Evolutionary conservation across 2,888 invertebrate genomes (phyloP), one percentile per base, ranked within the genome.

Genomic region (Spicauda simplicius): DNA sequence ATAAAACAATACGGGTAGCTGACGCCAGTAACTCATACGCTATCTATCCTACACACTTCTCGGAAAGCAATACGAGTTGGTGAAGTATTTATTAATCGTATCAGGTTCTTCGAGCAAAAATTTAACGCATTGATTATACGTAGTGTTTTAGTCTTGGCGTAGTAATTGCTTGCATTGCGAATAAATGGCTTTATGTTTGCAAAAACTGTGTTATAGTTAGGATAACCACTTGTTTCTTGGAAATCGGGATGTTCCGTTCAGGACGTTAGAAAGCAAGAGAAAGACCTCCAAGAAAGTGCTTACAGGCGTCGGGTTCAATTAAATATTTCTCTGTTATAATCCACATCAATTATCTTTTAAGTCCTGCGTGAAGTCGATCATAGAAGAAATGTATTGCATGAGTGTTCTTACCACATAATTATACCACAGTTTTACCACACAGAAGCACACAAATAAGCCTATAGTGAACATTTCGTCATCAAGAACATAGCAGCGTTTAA

Each of bases 81-180:
- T 50, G 18, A 87, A 86, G 84, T 89, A 88, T 90, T 91, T 91
- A 91, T 87, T 86, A 84, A 84, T 82, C 83, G 86, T 88, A 91
- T 91, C 91, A 85, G 77, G 81, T 90, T 88, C 84, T 85, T 79
- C 71, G 74, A 69, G 69, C 50, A 50, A 50, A 50, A 50, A 50
- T 50, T 50, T 50, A 8, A 50, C 50, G 50, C 69, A 69, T 64
- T 69, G 59, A 69, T 64, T 61, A 63, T 68, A 37, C 12, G 3
- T 55, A 25, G n/a, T 45, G 45, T n/a, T 12, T 50, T 50, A n/a
- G n/a, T n/a, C 45, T 45, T n/a, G 45, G 14, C 45, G 45, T 45
- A 45, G 45, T 45, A 45, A 45, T 45, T 45, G 45, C 45, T n/a
- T 45, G 45, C 45, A 45, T 45, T 45, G 45, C 45, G 45, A 45